Evolutionary conservation across 1,140 invertebrate species (phyloP), one percentile per base, ranked within the genome.

Genomic region (Tetramorium parvispinum): DNA sequence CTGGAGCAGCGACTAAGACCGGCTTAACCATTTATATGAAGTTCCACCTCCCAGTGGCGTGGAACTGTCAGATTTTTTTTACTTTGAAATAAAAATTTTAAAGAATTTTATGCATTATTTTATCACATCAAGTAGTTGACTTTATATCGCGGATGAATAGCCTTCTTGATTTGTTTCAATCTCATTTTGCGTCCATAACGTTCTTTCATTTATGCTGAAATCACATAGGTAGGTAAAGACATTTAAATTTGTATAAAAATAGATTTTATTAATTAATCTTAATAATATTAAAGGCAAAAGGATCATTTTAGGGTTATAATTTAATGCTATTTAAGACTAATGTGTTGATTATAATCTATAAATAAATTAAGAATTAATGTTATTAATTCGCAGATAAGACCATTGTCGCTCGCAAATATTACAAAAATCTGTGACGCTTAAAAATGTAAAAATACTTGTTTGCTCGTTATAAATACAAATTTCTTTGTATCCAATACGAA

Each of bases 11-110:
- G 51, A 46, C 87, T 89, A 91, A 92, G 57, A 81, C 68, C 75
- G 59, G 91, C 88, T 92, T 89, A 92, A 87, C 87, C 86, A 91
- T 93, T 93, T 92, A 91, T 86, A 90, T 82, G 70, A 82, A 79
- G 75, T 79, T 57, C 59, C 68, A 66, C 63, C 57, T 53, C 73
- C 83, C 89, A 91, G 85, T 87, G 88, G 89, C 77, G 82, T 78
- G 63, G 46, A 65, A 32, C 24, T 32, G 49, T 43, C 37, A 66
- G 46, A 73, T 76, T 68, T 75, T 68, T 75, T 70, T 51, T 10
- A 7, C 0, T 49, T 11, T 53, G 18, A n/a, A 27, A 59, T 43
- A 24, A 32, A 81, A 73, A 82, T 57, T 27, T 57, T 0, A 3
- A 46, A 46, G 37, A 46, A 37, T 63, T 40, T n/a, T 79, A 32